phyloP scores from a whole-genome alignment of 2,797 vertebrate species.

The Pygocentrus nattereri region DNA sequence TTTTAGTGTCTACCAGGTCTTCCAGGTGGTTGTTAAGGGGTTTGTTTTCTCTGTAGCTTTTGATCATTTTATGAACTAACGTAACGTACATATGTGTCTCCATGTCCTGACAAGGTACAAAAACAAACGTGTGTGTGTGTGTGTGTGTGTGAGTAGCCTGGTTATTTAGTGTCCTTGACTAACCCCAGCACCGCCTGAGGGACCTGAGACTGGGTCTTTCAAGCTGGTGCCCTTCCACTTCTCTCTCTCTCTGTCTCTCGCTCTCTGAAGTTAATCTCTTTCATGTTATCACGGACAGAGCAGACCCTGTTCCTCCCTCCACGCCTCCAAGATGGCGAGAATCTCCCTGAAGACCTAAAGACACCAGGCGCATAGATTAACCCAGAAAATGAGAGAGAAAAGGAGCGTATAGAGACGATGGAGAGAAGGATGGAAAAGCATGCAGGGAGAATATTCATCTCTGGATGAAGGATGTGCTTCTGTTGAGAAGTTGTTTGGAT shows the following conservation, averaged over 20 bases:
- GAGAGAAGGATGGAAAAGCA: background rate
- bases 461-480: background rate
- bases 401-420: background rate
- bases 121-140: background rate
- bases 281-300: slow-evolving; percentile 49
- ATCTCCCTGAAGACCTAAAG: slow-evolving; percentile 7
- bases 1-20: too few species aligned
- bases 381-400: slow-evolving; percentile 31
- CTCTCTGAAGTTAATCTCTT: slow-evolving; percentile 48
- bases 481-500: slow-evolving; percentile 10
- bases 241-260: slow-evolving; percentile 20
- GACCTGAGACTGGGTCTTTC: slow-evolving; percentile 4
- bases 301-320: slow-evolving; percentile 23
- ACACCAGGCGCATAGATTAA: slow-evolving; percentile 39
- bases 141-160: slow-evolving; percentile 1
- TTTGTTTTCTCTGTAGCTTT: too few species aligned
- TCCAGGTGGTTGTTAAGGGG: too few species aligned
- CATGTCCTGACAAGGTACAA: background rate
- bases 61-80: too few species aligned
- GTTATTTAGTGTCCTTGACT: slow-evolving; percentile 22
- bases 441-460: slow-evolving; percentile 8
- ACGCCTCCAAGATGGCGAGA: slow-evolving; percentile 31
- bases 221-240: slow-evolving; percentile 14
- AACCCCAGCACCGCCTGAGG: slow-evolving; percentile 29
- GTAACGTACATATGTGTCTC: background rate